phyloP scores from a whole-genome alignment of 35 echinoderm and acorn worm species.

The Apostichopus californicus region DNA sequence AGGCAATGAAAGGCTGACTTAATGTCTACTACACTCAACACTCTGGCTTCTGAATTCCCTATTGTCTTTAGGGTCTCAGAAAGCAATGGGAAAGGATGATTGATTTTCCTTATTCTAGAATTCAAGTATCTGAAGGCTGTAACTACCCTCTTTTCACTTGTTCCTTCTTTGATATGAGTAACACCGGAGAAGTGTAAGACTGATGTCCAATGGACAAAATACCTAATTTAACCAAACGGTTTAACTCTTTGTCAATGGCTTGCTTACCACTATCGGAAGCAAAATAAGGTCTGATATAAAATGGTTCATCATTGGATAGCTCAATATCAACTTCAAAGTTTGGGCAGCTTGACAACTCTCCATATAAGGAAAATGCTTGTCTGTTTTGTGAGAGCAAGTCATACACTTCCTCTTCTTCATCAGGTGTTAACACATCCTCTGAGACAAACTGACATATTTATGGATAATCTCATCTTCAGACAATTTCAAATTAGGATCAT shows the following conservation, averaged over 20 bases:
- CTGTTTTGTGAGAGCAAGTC: background rate
- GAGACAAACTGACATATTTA: background rate
- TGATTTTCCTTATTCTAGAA: constrained; percentile 52
- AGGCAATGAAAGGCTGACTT: background rate
- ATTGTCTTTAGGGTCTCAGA: constrained; percentile 51
- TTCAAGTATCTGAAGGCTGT: constrained; percentile 55
- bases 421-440: constrained; percentile 1
- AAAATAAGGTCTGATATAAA: constrained; percentile 58
- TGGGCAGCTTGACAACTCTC: constrained; percentile 48
- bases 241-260: constrained; percentile 47
- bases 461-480: constrained; percentile 17
- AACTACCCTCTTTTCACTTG: constrained; percentile 21
- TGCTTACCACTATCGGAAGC: constrained; percentile 51
- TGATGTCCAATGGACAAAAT: constrained; percentile 56
- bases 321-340: constrained; percentile 35
- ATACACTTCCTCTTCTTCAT: constrained; percentile 2
- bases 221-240: constrained; percentile 56
- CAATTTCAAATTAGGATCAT: background rate
- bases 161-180: constrained; percentile 47
- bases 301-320: constrained; percentile 42
- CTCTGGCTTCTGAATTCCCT: background rate
- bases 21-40: background rate
- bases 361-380: too few relatives aligned
- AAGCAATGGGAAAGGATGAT: constrained; percentile 68
- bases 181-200: constrained; percentile 42